These are phyloP conservation scores for Cardiocondyla obscurior DNA, from an alignment of 1,140 invertebrate genomes.

Conservation along the genomic window DNA sequence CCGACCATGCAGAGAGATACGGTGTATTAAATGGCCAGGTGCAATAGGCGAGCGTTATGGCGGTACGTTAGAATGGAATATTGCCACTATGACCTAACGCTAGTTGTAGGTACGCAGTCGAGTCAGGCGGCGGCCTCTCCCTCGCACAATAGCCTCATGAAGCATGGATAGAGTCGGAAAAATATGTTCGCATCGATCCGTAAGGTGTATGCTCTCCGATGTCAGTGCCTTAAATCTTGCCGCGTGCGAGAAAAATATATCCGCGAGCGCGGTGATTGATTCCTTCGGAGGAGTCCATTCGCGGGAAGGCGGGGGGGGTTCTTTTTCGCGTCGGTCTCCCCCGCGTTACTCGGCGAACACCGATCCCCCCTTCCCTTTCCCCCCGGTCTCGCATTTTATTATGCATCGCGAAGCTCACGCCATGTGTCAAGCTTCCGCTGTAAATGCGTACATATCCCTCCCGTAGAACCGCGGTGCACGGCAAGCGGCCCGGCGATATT, in stretches of 20 bases:
- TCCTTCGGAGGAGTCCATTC: slow-evolving; percentile 18
- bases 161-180: slow-evolving; percentile 45
- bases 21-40: slow-evolving; percentile 74
- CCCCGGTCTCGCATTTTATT: slow-evolving; percentile 30
- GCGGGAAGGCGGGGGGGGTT: background rate
- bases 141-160: slow-evolving; percentile 42
- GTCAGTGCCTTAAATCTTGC: slow-evolving; percentile 40
- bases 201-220: background rate
- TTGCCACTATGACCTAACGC: slow-evolving; percentile 69
- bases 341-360: background rate
- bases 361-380: no score
- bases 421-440: slow-evolving; percentile 41
- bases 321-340: background rate
- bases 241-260: slow-evolving; percentile 28
- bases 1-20: slow-evolving; percentile 70
- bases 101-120: slow-evolving; percentile 60
- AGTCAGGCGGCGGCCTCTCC: slow-evolving; percentile 66
- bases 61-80: slow-evolving; percentile 65
- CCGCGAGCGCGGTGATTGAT: slow-evolving; percentile 37
- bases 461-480: slow-evolving; percentile 13
- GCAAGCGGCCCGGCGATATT: slow-evolving; percentile 50
- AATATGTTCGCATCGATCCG: slow-evolving; percentile 48
- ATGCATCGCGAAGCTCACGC: slow-evolving; percentile 31
- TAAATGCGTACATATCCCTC: slow-evolving; percentile 49
- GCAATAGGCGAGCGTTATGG: slow-evolving; percentile 69